Conservation (phyloP, 2,888 invertebrate genomes). For the Cheilosia grossa region DNA sequence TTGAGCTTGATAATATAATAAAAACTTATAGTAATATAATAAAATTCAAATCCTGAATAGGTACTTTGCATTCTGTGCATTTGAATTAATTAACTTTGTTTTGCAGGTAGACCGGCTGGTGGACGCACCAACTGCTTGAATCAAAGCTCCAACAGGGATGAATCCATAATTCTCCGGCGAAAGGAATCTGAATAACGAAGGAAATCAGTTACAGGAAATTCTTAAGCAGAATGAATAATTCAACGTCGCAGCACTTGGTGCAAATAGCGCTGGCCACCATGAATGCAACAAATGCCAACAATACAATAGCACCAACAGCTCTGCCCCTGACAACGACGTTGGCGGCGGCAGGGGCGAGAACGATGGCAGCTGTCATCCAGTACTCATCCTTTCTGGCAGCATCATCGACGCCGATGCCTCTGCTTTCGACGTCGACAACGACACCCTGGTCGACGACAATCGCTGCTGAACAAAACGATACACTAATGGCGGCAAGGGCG, state of each 20-base stretch:
- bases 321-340: slow-evolving; percentile 16
- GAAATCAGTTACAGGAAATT: slow-evolving; percentile 19
- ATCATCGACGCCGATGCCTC: slow-evolving; percentile 67
- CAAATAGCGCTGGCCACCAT: slow-evolving; percentile 52
- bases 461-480: slow-evolving; percentile 58
- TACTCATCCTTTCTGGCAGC: slow-evolving; percentile 49
- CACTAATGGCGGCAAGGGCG: slow-evolving; percentile 55
- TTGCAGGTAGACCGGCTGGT: slow-evolving; percentile 49
- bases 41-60: slow-evolving; percentile 5
- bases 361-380: slow-evolving; percentile 58
- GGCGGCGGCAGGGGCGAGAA: slow-evolving; percentile 20
- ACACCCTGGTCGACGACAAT: slow-evolving; percentile 75
- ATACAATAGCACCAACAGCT: slow-evolving; percentile 47
- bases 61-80: slow-evolving; percentile 28
- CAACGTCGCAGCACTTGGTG: slow-evolving; percentile 48
- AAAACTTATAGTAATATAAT: neutral
- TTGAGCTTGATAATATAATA: neutral
- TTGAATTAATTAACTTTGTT: slow-evolving; percentile 60
- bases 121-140: slow-evolving; percentile 17
- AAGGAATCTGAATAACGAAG: slow-evolving; percentile 7
- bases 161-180: slow-evolving; percentile 54
- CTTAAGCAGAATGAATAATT: slow-evolving; percentile 52
- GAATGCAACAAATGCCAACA: slow-evolving; percentile 63
- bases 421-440: slow-evolving; percentile 65
- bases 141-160: slow-evolving; percentile 41